phyloP scores from a whole-genome alignment of 2,113 vertebrate species.

The Bubo bubo region DNA sequence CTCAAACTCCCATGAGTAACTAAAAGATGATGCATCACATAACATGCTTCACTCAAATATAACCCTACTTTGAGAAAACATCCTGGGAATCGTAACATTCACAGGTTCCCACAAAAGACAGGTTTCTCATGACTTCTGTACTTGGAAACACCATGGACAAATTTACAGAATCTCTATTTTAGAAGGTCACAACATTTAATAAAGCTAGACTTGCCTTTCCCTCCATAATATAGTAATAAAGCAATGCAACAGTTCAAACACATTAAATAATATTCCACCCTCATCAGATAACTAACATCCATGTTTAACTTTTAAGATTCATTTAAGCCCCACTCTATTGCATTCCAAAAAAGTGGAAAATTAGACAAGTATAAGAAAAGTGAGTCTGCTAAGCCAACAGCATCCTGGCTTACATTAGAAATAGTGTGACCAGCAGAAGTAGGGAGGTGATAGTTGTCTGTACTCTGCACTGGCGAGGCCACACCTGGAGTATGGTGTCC shows the following conservation, averaged over 20 bases:
- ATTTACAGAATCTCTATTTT: neutral
- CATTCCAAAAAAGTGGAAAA: neutral
- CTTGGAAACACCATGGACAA: neutral
- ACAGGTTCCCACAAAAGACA: neutral
- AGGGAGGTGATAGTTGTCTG: no score
- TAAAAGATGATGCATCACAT: neutral
- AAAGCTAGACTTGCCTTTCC: neutral
- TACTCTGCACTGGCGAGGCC: no score
- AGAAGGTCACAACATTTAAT: neutral
- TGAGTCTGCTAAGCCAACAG: no score
- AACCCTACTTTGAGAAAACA: neutral
- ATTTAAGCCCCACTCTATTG: neutral
- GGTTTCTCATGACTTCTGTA: neutral
- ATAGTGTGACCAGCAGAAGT: no score
- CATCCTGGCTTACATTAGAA: no score
- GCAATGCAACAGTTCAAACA: neutral
- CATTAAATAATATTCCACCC: neutral
- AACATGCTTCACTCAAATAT: neutral
- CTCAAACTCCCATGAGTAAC: neutral
- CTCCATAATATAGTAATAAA: neutral
- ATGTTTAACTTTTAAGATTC: neutral
- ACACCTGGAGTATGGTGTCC: no score
- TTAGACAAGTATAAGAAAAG: neutral
- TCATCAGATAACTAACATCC: neutral
- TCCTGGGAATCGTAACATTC: neutral